phyloP scores from a whole-genome alignment of 1,140 invertebrate species.

The Halotydeus destructor region DNA sequence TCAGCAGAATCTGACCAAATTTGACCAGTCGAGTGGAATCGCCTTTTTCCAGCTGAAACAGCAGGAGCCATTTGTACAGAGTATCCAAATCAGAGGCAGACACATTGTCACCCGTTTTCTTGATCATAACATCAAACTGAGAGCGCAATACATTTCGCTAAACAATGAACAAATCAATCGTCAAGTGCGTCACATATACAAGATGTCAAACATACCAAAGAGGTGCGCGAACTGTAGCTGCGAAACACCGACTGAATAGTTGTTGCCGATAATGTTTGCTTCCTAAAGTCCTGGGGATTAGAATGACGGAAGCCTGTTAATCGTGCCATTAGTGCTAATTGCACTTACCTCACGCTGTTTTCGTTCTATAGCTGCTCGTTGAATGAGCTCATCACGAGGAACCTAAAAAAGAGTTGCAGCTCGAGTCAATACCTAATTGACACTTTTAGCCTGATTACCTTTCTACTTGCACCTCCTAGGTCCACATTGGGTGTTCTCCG shows the following conservation, averaged over 20 bases:
- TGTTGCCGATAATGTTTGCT: slow-evolving; percentile 11
- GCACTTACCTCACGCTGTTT: slow-evolving; percentile 56
- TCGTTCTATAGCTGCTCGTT: slow-evolving; percentile 56
- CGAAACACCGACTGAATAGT: slow-evolving; percentile 15
- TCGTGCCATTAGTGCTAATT: too few relatives aligned
- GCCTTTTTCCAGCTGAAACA: slow-evolving; percentile 2
- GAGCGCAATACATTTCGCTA: background rate
- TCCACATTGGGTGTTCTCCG: slow-evolving; percentile 66
- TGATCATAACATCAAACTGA: background rate
- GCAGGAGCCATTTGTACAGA: background rate
- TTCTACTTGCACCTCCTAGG: slow-evolving; percentile 59
- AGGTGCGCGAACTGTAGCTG: slow-evolving; percentile 2
- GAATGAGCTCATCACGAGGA: slow-evolving; percentile 44
- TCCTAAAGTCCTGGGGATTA: slow-evolving; percentile 1
- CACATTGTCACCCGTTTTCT: background rate
- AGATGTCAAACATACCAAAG: too few relatives aligned
- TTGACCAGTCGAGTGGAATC: slow-evolving; percentile 7
- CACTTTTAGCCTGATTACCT: slow-evolving; percentile 17
- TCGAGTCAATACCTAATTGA: too few relatives aligned
- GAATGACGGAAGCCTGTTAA: too few relatives aligned
- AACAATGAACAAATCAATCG: slow-evolving; percentile 2
- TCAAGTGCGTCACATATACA: background rate
- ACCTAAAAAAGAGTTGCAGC: slow-evolving; percentile 26
- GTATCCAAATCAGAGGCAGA: background rate
- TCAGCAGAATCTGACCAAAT: slow-evolving; percentile 7